These are phyloP conservation scores for Phymanthus crucifer DNA, from an alignment of 92 coral and sea anemone species.

Conservation along the genomic window DNA sequence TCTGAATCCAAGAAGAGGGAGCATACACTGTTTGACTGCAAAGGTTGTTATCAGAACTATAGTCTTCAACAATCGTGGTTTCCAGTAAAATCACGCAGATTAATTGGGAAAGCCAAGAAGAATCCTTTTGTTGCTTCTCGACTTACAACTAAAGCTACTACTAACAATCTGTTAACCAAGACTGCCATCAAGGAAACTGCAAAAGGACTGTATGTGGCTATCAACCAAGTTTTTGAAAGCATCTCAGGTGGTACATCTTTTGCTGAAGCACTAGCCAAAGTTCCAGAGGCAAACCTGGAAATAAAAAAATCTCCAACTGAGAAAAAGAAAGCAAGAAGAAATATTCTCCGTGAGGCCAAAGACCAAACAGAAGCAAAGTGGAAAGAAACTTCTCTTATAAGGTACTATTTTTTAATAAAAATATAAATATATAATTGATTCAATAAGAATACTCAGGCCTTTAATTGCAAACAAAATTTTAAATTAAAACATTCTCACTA, in stretches of 20 bases:
- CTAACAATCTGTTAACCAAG: conserved; percentile 1
- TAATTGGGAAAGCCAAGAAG: conserved; percentile 24
- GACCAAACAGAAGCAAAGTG: conserved; percentile 26
- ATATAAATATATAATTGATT: no score
- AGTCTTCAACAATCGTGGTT: conserved; percentile 24
- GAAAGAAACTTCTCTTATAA: conserved; percentile 27
- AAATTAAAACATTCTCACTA: no score
- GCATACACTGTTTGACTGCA: conserved; percentile 47
- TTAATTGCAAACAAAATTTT: no score
- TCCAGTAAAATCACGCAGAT: conserved; percentile 38
- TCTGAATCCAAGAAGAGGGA: conserved; percentile 41
- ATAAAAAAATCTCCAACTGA: conserved; percentile 19
- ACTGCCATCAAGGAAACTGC: conserved; percentile 16
- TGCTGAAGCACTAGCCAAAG: conserved; percentile 38
- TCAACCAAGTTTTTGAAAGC: conserved; percentile 19
- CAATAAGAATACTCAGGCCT: no score
- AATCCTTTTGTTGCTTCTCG: conserved; percentile 32
- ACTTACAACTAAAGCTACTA: not conserved
- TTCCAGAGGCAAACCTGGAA: conserved; percentile 30
- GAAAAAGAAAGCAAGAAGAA: conserved; percentile 17
- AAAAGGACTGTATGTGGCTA: conserved; percentile 5
- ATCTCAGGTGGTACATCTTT: conserved; percentile 22
- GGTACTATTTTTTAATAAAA: conserved; percentile 11
- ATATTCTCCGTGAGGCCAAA: conserved; percentile 13
- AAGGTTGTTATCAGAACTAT: conserved; percentile 36